Base-by-base conservation (phyloP, 53 echinoderm and acorn worm species). In the Echinometra lucunter region DNA sequence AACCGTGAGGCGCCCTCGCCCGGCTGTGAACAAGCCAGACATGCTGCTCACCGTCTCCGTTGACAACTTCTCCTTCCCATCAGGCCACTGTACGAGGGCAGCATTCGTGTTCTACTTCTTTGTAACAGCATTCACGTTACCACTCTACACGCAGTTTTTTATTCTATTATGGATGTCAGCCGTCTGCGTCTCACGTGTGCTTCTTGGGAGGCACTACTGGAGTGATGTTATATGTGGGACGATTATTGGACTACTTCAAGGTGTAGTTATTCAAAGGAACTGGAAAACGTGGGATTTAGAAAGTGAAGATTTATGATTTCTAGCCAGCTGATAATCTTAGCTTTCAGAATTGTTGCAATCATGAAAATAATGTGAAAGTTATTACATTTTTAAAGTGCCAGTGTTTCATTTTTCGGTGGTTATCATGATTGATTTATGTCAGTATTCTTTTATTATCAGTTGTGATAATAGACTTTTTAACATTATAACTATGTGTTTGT, bases 21-120 rank as follows among this genome's bases (percentile, higher is more conserved):
- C 99, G 23, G 58, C 91, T 4, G 93, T 82, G 66, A 98, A 99
- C 93, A 88, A 94, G 57, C 90, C 90, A 40, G 99, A 99, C 91
- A 99, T 99, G 99, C 95, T 99, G 89, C 66, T 98, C 5, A 95
- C 96, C 8, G 95, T 96, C 25, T 93, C 99, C 9, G 99, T 98
- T 11, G 99, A 99, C 92, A 95, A 93, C 89, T 99, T 89, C 92
- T 99, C 98, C 53, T 99, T 99, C 91, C n/a, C n/a, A n/a, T n/a
- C n/a, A n/a, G n/a, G n/a, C 27, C 99, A 99, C 88, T 96, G 97
- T 74, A 98, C 99, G 49, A 95, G 99, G 58, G 99, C 97, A 28
- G 96, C 93, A 11, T 96, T 97, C 95, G 67, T 99, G 23, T 92
- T 89, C 11, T 94, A 94, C 72, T 95, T 97, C 85, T 96, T 95